Base-by-base conservation (phyloP, 2,797 vertebrate species). In the Pangasius krempfi region DNA sequence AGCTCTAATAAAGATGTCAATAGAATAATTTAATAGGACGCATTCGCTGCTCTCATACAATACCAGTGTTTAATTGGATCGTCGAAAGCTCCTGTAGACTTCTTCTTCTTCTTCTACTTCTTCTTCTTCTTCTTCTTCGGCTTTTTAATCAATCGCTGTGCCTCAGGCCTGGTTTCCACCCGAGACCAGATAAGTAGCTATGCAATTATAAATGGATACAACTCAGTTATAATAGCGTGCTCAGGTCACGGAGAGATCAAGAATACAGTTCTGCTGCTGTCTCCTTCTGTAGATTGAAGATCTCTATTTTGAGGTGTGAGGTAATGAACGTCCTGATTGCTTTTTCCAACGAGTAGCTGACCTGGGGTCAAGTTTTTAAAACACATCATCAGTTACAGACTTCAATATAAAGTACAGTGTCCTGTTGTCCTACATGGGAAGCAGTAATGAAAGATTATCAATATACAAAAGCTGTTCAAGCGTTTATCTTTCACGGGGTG, bases 41-140 rank as follows among this genome's bases (percentile, higher is more conserved):
- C 82, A 72, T 90, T 91, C 83, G 40, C 89, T 81, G 88, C 75
- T 60, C 78, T 87, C 85, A 91, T 93, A 91, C 90, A 50, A 87
- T 88, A 82, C 92, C 80, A 86, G 81, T 89, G 68, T 88, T 92
- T 95, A 95, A 95, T 94, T 94, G 91, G 92, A 94, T 92, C 91
- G 90, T 90, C 78, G 18, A 86, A 84, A 88, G 92, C 89, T 92
- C 92, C 81, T 1, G 86, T 89, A 86, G 88, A 84, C 85, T 27
- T n/a, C 6, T 89, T 56, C 16, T 56, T 44, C 44, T 75, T 4
- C 54, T 58, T 33, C 78, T 82, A 27, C 79, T 83, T 88, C 60
- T 91, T 33, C 33, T 33, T 33, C 33, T 33, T 1, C 37, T 40
- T 4, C 37, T 40, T 40, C 37, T 40, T 40, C 37, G 37, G 88